These are phyloP conservation scores for Planiliza haematocheilus DNA, from an alignment of 2,113 vertebrate species.

Conservation along the genomic window DNA sequence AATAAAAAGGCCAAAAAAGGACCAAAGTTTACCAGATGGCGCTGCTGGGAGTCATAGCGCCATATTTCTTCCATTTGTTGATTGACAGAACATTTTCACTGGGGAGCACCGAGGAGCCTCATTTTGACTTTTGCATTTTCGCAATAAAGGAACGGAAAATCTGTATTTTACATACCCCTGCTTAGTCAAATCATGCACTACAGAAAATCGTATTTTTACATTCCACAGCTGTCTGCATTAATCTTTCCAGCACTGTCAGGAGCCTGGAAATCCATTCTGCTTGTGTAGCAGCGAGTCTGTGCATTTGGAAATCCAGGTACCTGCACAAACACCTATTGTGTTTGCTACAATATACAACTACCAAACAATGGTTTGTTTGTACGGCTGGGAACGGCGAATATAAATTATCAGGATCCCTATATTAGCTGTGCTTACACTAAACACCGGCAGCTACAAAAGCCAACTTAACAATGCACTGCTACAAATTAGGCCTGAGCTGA, in stretches of 20 bases:
- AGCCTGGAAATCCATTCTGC: conserved; percentile 37
- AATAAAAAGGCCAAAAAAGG: neutral
- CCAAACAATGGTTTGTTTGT: conserved; percentile 47
- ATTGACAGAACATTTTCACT: conserved; percentile 32
- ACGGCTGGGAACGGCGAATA: neutral
- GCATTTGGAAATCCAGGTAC: conserved; percentile 43
- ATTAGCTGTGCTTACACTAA: conserved; percentile 47
- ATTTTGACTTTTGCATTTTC: conserved; percentile 21
- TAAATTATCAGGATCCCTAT: conserved; percentile 33
- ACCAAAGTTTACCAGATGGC: conserved; percentile 22
- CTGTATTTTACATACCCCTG: conserved; percentile 33
- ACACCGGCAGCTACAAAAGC: conserved; percentile 14
- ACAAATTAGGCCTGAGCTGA: conserved; percentile 45
- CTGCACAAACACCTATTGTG: conserved; percentile 36
- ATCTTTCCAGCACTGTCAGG: conserved; percentile 25
- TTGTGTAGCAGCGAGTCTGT: neutral
- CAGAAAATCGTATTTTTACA: conserved; percentile 43
- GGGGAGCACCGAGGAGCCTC: neutral
- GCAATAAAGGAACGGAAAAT: conserved; percentile 30
- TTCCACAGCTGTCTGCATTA: conserved; percentile 31
- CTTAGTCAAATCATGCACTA: conserved; percentile 22
- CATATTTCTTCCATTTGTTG: conserved; percentile 4
- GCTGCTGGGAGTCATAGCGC: neutral
- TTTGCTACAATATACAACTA: conserved; percentile 17
- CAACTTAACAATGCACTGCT: conserved; percentile 12